Conservation (phyloP, 2,797 vertebrate genomes). For the Hyperoplus immaculatus region DNA sequence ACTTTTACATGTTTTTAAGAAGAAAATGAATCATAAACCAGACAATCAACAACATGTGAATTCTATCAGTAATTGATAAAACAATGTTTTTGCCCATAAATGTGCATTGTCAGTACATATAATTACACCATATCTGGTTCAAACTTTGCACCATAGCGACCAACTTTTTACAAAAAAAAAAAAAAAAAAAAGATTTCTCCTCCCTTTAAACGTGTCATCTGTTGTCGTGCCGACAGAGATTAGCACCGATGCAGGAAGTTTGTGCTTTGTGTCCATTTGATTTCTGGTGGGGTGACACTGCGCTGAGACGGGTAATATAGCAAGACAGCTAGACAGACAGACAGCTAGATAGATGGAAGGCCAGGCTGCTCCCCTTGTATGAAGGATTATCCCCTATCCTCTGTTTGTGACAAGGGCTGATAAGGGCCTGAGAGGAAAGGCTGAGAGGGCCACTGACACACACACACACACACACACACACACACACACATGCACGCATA, state of each 20-base stretch:
- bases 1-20: too few species aligned
- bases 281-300: constrained; percentile 69
- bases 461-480: constrained; percentile 61
- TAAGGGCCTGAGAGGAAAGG: constrained; percentile 82
- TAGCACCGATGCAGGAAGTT: constrained; percentile 58
- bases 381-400: constrained; percentile 85
- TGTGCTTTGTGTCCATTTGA: constrained; percentile 69
- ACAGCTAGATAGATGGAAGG: constrained; percentile 79
- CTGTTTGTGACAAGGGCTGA: constrained; percentile 85
- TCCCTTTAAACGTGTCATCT: constrained; percentile 42
- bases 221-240: constrained; percentile 43
- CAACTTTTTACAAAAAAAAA: background rate
- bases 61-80: too few species aligned
- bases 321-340: constrained; percentile 70
- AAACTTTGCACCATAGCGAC: constrained; percentile 29
- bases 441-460: constrained; percentile 73
- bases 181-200: constrained; percentile 4
- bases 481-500: constrained; percentile 62
- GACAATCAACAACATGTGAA: too few species aligned
- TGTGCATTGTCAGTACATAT: constrained; percentile 13
- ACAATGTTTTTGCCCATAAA: background rate
- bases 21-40: too few species aligned
- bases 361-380: constrained; percentile 80
- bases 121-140: constrained; percentile 5
- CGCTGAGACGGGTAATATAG: constrained; percentile 68